Evolutionary conservation across 92 coral and sea anemone species (phyloP), one percentile per base, ranked within the genome.

Genomic region (Epizoanthus illoricatus): DNA sequence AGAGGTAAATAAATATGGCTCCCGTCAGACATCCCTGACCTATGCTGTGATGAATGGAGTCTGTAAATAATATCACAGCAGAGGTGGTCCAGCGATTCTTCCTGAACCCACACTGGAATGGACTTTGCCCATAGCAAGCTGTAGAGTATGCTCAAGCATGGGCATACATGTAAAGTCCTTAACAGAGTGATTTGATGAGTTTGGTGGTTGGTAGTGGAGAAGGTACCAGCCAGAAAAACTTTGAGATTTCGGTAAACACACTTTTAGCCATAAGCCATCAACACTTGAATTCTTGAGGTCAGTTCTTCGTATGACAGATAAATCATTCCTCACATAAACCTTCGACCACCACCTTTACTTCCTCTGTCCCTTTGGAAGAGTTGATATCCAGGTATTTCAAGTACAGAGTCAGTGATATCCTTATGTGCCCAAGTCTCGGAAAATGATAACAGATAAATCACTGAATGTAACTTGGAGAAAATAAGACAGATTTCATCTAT

Each of bases 351-450:
- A 3, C 89, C 89, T 21, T 81, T 81, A 19, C 43, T 70, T 43
- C 62, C 54, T 21, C 88, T 65, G 18, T 85, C 88, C 6, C 62
- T 41, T 21, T 73, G 76, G 73, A 78, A 69, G 23, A 66, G 45
- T 43, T 58, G 64, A 28, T 80, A 80, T n/a, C 89, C 89, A 80
- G 80, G 33, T 17, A 71, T 80, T 59, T 86, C 69, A 71, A 86
- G 80, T 72, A 80, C 85, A n/a, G 73, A 18, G 85, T 80, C 86
- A 3, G 85, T 17, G 28, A 86, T 42, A 3, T 69, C 80, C 11
- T 72, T 63, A 20, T 80, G 73, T 15, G 62, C 23, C 85, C 85
- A 86, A 6, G 89, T 86, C 21, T 86, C 89, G 47, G 86, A 80
- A 18, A 80, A 81, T 3, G 80, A 59, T 8, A 86, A 4, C 9